These are phyloP conservation scores for Hyperoodon ampullatus DNA, from an alignment of 2,113 vertebrate species.

Conservation along the genomic window DNA sequence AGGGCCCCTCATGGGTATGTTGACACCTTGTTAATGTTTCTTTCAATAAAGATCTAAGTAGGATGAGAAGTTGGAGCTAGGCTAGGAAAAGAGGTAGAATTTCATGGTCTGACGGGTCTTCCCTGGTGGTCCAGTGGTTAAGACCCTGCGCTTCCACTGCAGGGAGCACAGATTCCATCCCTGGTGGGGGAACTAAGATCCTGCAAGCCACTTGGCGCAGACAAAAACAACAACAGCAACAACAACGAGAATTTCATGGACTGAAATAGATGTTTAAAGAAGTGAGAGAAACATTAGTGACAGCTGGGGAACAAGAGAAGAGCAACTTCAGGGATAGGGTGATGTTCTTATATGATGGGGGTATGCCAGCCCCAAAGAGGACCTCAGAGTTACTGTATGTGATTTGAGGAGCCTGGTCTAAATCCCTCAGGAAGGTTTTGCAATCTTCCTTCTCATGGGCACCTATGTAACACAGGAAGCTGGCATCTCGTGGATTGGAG, in stretches of 20 bases:
- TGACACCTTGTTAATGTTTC: not conserved
- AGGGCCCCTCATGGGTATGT: not conserved
- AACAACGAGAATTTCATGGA: not conserved
- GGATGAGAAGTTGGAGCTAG: not conserved
- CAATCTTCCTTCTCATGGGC: not conserved
- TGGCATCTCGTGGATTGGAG: not conserved
- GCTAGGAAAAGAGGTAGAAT: not conserved
- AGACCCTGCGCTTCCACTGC: no score
- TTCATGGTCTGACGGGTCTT: not conserved
- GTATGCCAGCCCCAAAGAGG: not conserved
- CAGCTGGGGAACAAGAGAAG: not conserved
- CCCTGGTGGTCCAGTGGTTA: no score
- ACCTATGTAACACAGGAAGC: not conserved
- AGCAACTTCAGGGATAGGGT: not conserved
- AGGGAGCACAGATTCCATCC: no score
- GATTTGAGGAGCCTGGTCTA: not conserved
- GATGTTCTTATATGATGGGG: accelerated
- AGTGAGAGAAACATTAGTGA: not conserved
- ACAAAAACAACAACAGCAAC: no score
- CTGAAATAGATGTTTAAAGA: not conserved
- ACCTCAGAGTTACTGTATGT: accelerated
- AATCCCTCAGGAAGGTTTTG: not conserved
- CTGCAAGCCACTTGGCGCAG: no score
- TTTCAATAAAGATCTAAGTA: not conserved
- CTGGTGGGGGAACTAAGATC: no score